These are phyloP conservation scores for Machimus atricapillus DNA, from an alignment of 2,888 invertebrate species.

Conservation along the genomic window DNA sequence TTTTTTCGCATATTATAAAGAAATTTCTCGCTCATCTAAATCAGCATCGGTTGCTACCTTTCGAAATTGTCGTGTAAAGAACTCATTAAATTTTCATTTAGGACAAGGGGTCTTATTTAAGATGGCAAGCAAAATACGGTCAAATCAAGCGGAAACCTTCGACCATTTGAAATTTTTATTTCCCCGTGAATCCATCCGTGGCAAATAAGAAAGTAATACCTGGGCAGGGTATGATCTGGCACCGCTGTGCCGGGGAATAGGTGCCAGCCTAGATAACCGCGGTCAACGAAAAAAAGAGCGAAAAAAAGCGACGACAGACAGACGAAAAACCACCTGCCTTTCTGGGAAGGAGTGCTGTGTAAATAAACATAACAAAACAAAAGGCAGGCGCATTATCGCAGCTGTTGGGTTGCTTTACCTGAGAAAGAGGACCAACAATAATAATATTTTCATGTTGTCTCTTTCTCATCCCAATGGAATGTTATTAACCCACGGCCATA, in stretches of 20 bases:
- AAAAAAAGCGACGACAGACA: background rate
- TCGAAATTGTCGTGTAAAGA: background rate
- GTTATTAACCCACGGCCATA: background rate
- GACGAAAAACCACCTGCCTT: background rate
- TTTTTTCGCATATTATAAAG: background rate
- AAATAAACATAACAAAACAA: background rate
- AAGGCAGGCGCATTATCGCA: background rate
- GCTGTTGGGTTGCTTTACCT: background rate
- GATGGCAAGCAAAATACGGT: background rate
- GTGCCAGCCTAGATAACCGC: background rate
- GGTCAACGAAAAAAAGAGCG: background rate
- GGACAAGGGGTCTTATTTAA: background rate
- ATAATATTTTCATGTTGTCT: background rate
- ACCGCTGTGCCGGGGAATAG: background rate
- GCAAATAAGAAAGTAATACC: background rate
- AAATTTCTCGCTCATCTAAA: background rate
- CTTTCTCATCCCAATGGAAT: background rate
- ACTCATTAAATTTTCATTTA: background rate
- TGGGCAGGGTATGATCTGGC: background rate
- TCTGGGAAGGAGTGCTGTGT: background rate
- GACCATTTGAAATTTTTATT: background rate
- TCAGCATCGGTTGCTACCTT: background rate
- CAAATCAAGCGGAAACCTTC: background rate
- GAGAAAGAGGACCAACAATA: background rate
- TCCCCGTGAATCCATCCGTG: background rate